Evolutionary conservation across 2,797 vertebrate genomes (phyloP), one percentile per base, ranked within the genome.

Genomic region (Schizopygopsis malacanthus): DNA sequence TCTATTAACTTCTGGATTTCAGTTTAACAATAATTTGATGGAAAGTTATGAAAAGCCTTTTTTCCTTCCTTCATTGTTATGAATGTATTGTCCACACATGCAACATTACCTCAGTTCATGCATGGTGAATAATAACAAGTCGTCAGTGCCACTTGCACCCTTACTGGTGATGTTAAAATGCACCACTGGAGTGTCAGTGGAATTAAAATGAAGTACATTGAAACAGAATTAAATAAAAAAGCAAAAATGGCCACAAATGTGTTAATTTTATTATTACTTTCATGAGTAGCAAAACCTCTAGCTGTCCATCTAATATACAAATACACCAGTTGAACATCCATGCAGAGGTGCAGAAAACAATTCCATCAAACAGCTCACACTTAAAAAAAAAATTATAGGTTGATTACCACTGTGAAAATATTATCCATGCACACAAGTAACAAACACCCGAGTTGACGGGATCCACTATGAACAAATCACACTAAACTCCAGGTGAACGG

Each of bases 271-370:
- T 86, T 88, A 67, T 56, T 67, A 43, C n/a, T 75, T 61, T 39
- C 12, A 81, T 52, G 45, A 25, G 41, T 79, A 65, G 54, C 54
- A 85, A 83, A 69, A 67, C 28, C 63, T n/a, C 67, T 28, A n/a
- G 15, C 54, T 20, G 67, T 88, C 63, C 79, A 84, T 86, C 16
- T 82, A 69, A 79, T 4, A 88, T 63, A 79, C 52, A 85, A 85
- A 71, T 80, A 89, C 69, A 83, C 63, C 33, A 59, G 56, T 63
- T 11, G 52, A 81, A 75, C 61, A 79, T 75, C 77, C 84, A 89
- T 89, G 88, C 89, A 90, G 28, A 72, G 63, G 13, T 71, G 82
- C 80, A 56, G 50, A 61, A 79, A 63, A 76, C 67, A 71, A 79
- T n/a, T 63, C 73, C 76, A 65, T 82, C 67, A 73, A 73, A 83